Percentiles rank a stretch among this genome's conserved stretches.
Conservation (phyloP, 2,888 invertebrate genomes). For the Drosophila gaucha region DNA sequence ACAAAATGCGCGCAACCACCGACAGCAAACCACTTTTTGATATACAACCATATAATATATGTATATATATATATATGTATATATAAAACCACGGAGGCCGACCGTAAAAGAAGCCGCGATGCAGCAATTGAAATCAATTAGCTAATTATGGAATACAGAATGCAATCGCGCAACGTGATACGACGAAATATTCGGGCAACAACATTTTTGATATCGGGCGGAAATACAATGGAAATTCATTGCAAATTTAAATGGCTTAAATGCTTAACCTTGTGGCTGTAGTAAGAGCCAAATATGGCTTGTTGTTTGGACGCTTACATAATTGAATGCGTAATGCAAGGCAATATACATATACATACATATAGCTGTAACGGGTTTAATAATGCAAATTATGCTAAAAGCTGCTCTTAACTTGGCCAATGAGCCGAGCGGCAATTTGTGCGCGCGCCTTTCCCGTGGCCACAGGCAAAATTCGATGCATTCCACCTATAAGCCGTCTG, state of each 20-base stretch:
- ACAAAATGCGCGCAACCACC: background rate
- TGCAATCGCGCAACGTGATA: conserved; percentile 45
- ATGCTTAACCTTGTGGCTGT: conserved; percentile 21
- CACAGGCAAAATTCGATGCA: conserved; percentile 38
- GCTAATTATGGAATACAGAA: conserved; percentile 67
- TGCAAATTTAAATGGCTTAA: conserved; percentile 3
- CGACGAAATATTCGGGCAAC: conserved; percentile 1
- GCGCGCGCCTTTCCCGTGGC: conserved; percentile 24
- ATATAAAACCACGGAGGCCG: conserved; percentile 7
- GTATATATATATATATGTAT: conserved; percentile 8
- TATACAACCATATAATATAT: background rate
- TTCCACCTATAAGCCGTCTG: conserved; percentile 31
- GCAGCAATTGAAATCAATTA: conserved; percentile 69
- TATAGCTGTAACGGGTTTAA: conserved; percentile 23
- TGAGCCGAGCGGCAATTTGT: conserved; percentile 41
- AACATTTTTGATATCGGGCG: background rate
- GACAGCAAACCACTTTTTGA: conserved; percentile 55
- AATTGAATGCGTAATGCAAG: conserved; percentile 36
- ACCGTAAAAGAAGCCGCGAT: background rate
- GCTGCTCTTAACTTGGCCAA: conserved; percentile 46
- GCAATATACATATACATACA: background rate
- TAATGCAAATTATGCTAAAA: conserved; percentile 54
- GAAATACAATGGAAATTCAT: background rate
- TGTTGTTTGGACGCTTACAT: background rate
- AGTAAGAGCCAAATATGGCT: background rate